These are phyloP conservation scores for Melanostoma mellinum DNA, from an alignment of 2,888 invertebrate genomes.

Conservation along the genomic window DNA sequence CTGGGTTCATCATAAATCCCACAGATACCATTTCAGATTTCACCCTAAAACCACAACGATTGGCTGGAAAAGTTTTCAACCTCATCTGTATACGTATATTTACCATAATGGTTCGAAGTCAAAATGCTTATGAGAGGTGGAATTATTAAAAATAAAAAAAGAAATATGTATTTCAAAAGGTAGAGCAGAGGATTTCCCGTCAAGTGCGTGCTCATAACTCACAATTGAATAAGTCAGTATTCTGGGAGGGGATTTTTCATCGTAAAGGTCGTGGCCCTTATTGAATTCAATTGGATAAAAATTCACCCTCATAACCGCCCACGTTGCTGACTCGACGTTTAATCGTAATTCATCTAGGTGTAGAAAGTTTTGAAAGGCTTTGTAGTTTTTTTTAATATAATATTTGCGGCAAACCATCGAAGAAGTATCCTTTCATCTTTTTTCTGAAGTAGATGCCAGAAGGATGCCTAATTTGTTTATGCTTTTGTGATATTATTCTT, in stretches of 20 bases:
- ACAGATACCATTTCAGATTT: conserved; percentile 48
- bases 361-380: conserved; percentile 47
- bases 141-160: conserved; percentile 63
- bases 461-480: conserved; percentile 42
- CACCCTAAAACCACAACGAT: conserved; percentile 58
- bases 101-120: conserved; percentile 56
- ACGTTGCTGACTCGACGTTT: conserved; percentile 10
- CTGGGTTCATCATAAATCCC: conserved; percentile 37
- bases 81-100: conserved; percentile 8
- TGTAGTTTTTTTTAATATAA: conserved; percentile 58
- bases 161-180: conserved; percentile 29
- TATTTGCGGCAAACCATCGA: conserved; percentile 55
- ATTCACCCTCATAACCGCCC: conserved; percentile 13
- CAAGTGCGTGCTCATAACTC: conserved; percentile 65
- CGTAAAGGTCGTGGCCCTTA: conserved; percentile 47
- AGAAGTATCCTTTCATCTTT: conserved; percentile 55
- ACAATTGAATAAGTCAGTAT: conserved; percentile 61
- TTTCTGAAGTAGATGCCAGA: conserved; percentile 20
- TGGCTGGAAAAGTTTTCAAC: conserved; percentile 53
- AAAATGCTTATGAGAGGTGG: conserved; percentile 62
- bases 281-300: conserved; percentile 53
- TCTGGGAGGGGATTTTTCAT: conserved; percentile 38
- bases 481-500: not conserved
- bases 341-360: conserved; percentile 49
- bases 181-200: conserved; percentile 47